These are phyloP conservation scores for Lacanobia oleracea DNA, from an alignment of 2,888 invertebrate genomes.

Conservation along the genomic window DNA sequence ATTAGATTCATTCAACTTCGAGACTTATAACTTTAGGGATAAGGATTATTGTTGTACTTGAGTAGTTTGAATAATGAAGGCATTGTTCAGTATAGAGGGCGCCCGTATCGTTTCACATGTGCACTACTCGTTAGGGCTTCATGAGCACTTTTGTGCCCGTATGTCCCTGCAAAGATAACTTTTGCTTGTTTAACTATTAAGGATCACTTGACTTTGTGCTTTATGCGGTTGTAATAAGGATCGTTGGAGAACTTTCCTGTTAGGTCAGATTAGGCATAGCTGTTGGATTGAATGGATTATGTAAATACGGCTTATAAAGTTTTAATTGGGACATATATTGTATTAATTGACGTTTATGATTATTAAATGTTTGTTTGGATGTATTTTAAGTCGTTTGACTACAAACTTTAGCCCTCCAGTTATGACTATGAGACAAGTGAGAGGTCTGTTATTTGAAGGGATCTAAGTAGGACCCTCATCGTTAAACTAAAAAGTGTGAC, in stretches of 20 bases:
- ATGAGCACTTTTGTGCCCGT: slow-evolving; percentile 77
- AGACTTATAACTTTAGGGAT: slow-evolving; percentile 71
- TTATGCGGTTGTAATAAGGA: slow-evolving; percentile 55
- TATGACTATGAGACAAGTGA: neutral
- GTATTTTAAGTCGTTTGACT: slow-evolving; percentile 42
- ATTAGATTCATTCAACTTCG: slow-evolving; percentile 68
- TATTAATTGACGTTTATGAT: slow-evolving; percentile 72
- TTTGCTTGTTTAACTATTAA: slow-evolving; percentile 52
- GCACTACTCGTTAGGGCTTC: slow-evolving; percentile 76
- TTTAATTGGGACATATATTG: slow-evolving; percentile 73
- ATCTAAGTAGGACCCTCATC: neutral
- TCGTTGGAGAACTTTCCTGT: slow-evolving; percentile 35
- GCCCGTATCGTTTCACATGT: slow-evolving; percentile 81
- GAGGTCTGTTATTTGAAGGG: neutral
- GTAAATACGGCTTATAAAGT: slow-evolving; percentile 72
- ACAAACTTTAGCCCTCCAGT: slow-evolving; percentile 12
- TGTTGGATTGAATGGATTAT: slow-evolving; percentile 69
- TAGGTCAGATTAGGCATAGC: slow-evolving; percentile 40
- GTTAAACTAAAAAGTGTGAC: no score
- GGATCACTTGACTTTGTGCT: slow-evolving; percentile 57
- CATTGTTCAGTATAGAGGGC: slow-evolving; percentile 78
- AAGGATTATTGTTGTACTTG: slow-evolving; percentile 73
- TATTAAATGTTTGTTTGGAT: slow-evolving; percentile 58
- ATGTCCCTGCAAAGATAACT: slow-evolving; percentile 68
- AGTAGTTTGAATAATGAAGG: slow-evolving; percentile 74